These are phyloP conservation scores for Megalopta genalis DNA, from an alignment of 1,140 invertebrate species.

Conservation along the genomic window DNA sequence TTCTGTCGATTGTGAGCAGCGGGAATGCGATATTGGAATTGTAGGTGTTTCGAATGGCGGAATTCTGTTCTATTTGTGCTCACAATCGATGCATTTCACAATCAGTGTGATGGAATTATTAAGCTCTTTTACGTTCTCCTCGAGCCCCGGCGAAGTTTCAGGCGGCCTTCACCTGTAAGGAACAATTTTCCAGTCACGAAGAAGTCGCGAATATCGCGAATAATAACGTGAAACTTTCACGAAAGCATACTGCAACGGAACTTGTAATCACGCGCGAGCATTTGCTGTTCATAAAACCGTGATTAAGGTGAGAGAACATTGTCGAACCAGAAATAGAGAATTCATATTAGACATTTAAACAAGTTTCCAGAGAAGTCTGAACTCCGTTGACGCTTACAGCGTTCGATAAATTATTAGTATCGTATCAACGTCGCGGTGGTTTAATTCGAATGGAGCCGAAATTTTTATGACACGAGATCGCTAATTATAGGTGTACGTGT, in stretches of 20 bases:
- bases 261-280: background rate
- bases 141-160: background rate
- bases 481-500: too few species aligned
- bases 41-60: background rate
- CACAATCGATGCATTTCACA: background rate
- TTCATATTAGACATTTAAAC: too few species aligned
- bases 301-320: background rate
- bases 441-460: too few species aligned
- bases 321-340: too few species aligned
- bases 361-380: too few species aligned
- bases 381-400: too few species aligned
- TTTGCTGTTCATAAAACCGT: background rate
- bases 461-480: too few species aligned
- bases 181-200: slow-evolving; percentile 20
- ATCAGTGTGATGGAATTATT: background rate
- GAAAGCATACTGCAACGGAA: background rate
- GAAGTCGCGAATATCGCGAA: background rate
- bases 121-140: background rate
- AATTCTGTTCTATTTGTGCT: background rate
- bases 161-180: background rate
- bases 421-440: too few species aligned
- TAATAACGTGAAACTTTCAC: background rate
- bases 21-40: background rate
- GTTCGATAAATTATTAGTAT: too few species aligned
- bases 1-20: background rate